Conservation (phyloP, 2,113 vertebrate genomes). For the Rhinogobius similis region DNA sequence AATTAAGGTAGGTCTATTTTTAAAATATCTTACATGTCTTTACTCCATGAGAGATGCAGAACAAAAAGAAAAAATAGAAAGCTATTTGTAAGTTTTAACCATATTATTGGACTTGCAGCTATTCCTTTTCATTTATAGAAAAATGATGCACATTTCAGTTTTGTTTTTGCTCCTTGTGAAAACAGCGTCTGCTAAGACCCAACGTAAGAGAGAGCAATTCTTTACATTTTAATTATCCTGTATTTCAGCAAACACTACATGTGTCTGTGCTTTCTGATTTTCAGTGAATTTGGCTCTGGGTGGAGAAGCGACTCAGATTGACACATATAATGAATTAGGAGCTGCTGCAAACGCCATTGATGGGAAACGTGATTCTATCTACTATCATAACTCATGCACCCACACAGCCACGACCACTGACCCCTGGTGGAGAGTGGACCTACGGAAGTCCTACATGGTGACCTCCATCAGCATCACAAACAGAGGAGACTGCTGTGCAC, state of each 20-base stretch:
- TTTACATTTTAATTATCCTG: not conserved
- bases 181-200: fast-evolving
- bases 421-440: constrained; percentile 56
- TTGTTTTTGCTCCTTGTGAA: constrained; percentile 19
- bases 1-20: not conserved
- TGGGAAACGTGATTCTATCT: not conserved
- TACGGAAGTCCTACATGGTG: constrained; percentile 36
- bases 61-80: too few relatives aligned
- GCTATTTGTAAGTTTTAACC: not conserved
- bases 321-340: fast-evolving
- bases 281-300: constrained; percentile 48
- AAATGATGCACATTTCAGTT: constrained; percentile 9
- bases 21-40: not conserved
- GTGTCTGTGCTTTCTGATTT: not conserved
- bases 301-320: constrained; percentile 33
- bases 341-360: constrained; percentile 34
- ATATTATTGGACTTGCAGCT: not conserved
- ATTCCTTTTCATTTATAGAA: not conserved
- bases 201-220: constrained; percentile 16
- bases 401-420: fast-evolving
- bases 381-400: fast-evolving
- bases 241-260: not conserved
- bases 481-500: constrained; percentile 29
- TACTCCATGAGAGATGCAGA: not conserved
- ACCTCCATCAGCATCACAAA: constrained; percentile 43